These are phyloP conservation scores for Oncorhynchus clarkii DNA, from an alignment of 2,113 vertebrate genomes.

Conservation along the genomic window DNA sequence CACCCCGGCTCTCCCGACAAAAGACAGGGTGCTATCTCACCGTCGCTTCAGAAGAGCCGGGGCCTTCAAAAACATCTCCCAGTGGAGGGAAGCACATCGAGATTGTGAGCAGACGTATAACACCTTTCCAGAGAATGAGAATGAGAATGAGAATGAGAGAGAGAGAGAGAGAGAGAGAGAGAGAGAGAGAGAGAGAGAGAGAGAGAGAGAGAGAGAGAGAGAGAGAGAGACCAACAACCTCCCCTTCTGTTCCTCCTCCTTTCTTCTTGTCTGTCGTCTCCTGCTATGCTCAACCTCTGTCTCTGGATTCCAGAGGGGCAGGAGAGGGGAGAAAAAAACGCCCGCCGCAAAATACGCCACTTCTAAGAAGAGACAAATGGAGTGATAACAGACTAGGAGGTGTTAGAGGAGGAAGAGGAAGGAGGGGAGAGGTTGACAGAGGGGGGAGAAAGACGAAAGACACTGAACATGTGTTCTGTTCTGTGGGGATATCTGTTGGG, in stretches of 20 bases:
- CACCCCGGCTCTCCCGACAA: neutral
- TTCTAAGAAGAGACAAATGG: constrained; percentile 10
- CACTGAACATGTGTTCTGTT: neutral
- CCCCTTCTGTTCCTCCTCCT: constrained; percentile 10
- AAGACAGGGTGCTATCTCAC: neutral
- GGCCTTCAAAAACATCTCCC: neutral
- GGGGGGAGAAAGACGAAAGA: neutral
- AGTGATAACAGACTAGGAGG: constrained; percentile 7
- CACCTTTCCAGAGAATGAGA: neutral
- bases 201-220: neutral
- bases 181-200: neutral
- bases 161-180: neutral
- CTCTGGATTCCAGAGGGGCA: constrained; percentile 1
- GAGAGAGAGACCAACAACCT: neutral
- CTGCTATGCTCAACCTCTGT: neutral
- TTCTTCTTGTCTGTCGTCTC: constrained; percentile 22
- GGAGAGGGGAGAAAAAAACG: neutral
- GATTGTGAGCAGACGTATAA: neutral
- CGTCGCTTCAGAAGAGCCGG: neutral
- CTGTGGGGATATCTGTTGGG: neutral
- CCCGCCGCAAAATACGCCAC: neutral
- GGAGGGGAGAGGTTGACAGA: neutral
- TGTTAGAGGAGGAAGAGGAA: neutral
- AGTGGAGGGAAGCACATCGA: neutral
- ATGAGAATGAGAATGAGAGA: no score